Evolutionary conservation across 2,888 invertebrate genomes (phyloP).

Genomic region (Dusona sp.): DNA sequence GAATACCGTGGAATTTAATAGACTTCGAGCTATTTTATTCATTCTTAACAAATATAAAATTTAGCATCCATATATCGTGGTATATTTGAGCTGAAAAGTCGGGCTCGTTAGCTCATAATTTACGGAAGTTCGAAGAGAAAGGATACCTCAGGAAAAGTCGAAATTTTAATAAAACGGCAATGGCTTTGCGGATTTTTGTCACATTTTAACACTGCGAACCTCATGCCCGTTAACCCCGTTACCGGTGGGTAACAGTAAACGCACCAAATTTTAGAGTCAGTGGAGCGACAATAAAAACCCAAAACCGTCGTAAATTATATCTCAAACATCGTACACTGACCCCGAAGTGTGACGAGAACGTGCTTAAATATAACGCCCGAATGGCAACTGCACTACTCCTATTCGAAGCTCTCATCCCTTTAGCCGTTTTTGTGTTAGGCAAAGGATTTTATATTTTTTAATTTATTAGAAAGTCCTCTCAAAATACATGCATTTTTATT

Average conservation of each 20-base stretch:
- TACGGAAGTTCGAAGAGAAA: constrained; percentile 15
- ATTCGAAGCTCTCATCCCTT: constrained; percentile 41
- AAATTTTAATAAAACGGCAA: not conserved
- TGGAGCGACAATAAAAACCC: constrained; percentile 73
- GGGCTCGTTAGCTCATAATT: constrained; percentile 27
- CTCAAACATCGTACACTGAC: constrained; percentile 64
- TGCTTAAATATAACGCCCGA: constrained; percentile 39
- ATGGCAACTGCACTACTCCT: not conserved
- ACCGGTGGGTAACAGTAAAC: constrained; percentile 66
- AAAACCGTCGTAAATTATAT: constrained; percentile 70
- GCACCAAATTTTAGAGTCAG: constrained; percentile 57
- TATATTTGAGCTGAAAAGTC: not conserved
- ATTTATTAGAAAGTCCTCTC: not conserved
- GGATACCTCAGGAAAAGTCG: constrained; percentile 13
- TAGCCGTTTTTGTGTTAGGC: constrained; percentile 4
- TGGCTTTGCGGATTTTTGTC: constrained; percentile 18
- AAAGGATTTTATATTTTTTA: constrained; percentile 22
- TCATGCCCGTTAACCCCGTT: constrained; percentile 70
- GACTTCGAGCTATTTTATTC: not conserved
- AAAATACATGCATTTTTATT: constrained; percentile 15
- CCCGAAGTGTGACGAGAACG: constrained; percentile 60
- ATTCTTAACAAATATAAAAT: constrained; percentile 1
- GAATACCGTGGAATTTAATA: not conserved
- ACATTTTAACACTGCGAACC: constrained; percentile 39
- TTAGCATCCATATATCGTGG: not conserved